These are phyloP conservation scores for Clinocottus analis DNA, from an alignment of 2,113 vertebrate species.

Conservation along the genomic window DNA sequence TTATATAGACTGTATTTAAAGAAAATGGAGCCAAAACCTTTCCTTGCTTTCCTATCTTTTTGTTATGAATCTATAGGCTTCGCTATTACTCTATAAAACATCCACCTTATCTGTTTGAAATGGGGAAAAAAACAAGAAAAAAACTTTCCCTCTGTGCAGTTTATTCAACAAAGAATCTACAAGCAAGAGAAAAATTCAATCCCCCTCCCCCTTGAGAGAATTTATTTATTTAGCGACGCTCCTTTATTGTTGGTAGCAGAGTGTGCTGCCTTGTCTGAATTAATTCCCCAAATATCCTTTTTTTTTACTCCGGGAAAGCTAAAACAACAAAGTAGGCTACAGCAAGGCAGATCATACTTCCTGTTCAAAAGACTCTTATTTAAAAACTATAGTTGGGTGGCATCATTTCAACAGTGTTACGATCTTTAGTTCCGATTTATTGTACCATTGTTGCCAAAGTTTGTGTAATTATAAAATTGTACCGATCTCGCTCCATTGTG, in stretches of 20 bases:
- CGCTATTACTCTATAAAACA: background rate
- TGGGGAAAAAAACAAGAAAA: background rate
- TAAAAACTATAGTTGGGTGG: background rate
- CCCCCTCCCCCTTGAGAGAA: constrained; percentile 28
- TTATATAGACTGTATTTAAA: background rate
- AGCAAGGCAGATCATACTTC: constrained; percentile 1
- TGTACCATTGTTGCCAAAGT: constrained; percentile 1
- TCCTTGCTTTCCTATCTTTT: background rate
- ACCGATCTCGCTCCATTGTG: constrained; percentile 43
- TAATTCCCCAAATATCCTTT: constrained; percentile 30
- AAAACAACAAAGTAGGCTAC: constrained; percentile 19
- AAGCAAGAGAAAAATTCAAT: constrained; percentile 16
- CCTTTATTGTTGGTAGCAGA: constrained; percentile 50
- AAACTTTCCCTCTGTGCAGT: background rate
- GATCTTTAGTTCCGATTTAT: constrained; percentile 22
- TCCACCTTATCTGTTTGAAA: background rate
- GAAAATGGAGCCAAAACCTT: background rate
- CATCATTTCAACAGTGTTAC: background rate
- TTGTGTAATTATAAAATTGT: constrained; percentile 39
- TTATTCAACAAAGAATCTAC: background rate
- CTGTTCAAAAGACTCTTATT: constrained; percentile 11
- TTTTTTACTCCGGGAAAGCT: constrained; percentile 19
- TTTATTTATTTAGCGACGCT: constrained; percentile 61
- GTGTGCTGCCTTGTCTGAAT: constrained; percentile 41
- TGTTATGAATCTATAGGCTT: constrained; percentile 3